phyloP scores from a whole-genome alignment of 2,113 vertebrate species.

The Macaca fascicularis region DNA sequence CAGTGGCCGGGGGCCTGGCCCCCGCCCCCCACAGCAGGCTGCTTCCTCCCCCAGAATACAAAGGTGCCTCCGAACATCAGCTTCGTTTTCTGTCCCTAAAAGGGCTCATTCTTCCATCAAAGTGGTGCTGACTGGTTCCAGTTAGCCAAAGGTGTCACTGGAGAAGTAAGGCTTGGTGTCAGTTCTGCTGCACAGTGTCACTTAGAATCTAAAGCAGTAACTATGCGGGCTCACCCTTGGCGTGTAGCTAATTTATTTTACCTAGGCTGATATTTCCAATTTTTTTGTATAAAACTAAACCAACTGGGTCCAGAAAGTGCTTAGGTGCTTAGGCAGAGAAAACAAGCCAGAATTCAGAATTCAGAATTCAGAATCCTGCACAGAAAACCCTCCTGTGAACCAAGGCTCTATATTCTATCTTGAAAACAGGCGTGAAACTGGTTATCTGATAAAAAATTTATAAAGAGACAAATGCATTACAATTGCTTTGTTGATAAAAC shows the following conservation, averaged over 20 bases:
- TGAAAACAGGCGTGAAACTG: too few relatives aligned
- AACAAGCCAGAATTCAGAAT: not conserved
- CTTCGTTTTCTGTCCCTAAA: not conserved
- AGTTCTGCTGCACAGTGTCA: fast-evolving
- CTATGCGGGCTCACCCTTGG: too few relatives aligned
- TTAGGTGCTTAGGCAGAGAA: not conserved
- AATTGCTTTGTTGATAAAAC: not conserved
- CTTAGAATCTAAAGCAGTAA: not conserved
- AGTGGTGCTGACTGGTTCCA: not conserved
- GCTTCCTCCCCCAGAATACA: not conserved
- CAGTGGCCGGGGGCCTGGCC: not conserved
- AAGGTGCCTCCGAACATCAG: fast-evolving
- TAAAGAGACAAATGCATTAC: not conserved
- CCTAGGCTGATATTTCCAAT: fast-evolving
- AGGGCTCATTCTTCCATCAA: not conserved
- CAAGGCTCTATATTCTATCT: not conserved
- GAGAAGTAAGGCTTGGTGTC: not conserved
- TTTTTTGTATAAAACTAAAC: not conserved
- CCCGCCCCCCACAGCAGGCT: not conserved
- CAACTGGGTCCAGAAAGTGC: fast-evolving
- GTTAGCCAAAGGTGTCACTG: not conserved
- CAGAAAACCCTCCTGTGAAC: too few relatives aligned
- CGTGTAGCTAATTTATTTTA: not conserved
- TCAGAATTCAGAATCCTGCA: fast-evolving
- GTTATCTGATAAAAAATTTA: too few relatives aligned